These are phyloP conservation scores for Cecropterus lyciades DNA, from an alignment of 1,140 invertebrate genomes.

Conservation along the genomic window DNA sequence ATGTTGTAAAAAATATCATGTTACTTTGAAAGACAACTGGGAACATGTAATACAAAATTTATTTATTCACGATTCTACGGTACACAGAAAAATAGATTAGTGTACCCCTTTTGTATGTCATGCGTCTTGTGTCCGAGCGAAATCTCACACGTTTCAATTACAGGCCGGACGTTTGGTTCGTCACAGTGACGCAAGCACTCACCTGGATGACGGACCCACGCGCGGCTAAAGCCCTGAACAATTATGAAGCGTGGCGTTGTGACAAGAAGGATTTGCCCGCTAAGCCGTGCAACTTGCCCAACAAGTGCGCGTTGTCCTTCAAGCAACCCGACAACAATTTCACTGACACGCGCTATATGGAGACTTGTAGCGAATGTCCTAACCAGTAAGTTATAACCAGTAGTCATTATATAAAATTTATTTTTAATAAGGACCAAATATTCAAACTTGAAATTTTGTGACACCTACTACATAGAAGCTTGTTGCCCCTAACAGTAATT, in stretches of 20 bases:
- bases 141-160: conserved; percentile 44
- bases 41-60: too few species aligned
- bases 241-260: conserved; percentile 93
- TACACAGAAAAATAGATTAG: too few species aligned
- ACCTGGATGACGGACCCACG: conserved; percentile 96
- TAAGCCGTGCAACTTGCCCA: conserved; percentile 91
- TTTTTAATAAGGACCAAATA: too few species aligned
- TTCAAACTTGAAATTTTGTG: too few species aligned
- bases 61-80: too few species aligned
- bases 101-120: too few species aligned
- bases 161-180: conserved; percentile 95
- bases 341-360: conserved; percentile 93
- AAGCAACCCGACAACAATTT: conserved; percentile 90
- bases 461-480: too few species aligned
- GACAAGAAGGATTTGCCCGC: conserved; percentile 89
- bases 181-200: conserved; percentile 95
- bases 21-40: too few species aligned
- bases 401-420: not conserved
- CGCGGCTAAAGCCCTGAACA: conserved; percentile 87
- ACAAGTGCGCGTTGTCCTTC: conserved; percentile 93
- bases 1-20: too few species aligned
- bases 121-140: too few species aligned
- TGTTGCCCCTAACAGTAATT: too few species aligned
- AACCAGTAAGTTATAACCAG: conserved; percentile 88
- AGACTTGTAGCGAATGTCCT: conserved; percentile 94